Conservation (phyloP, 2,888 invertebrate genomes). For the Andrena flavipes region DNA sequence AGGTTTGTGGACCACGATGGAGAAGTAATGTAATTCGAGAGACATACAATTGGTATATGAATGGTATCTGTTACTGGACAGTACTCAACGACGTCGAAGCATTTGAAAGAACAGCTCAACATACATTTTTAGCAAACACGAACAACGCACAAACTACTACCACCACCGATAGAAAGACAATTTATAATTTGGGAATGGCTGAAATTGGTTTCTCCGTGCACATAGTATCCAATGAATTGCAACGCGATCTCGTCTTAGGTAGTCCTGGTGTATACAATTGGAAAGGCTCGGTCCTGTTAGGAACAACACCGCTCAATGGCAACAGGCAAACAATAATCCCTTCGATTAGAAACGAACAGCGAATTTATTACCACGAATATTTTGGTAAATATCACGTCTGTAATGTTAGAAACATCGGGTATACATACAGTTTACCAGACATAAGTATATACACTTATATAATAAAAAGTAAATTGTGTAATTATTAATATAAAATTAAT, state of each 20-base stretch:
- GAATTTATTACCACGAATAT: conserved; percentile 49
- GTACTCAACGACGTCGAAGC: conserved; percentile 6
- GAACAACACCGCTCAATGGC: neutral
- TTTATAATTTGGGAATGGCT: conserved; percentile 72
- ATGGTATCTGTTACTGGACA: conserved; percentile 79
- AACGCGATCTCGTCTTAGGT: conserved; percentile 75
- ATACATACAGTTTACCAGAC: no score
- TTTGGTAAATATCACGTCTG: conserved; percentile 70
- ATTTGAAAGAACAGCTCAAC: conserved; percentile 53
- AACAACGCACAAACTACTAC: neutral
- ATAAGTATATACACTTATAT: no score
- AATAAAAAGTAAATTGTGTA: neutral
- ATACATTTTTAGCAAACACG: conserved; percentile 20
- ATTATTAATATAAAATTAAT: neutral
- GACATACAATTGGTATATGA: conserved; percentile 65
- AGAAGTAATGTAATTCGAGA: conserved; percentile 61
- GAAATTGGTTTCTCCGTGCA: conserved; percentile 77
- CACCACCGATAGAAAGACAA: neutral
- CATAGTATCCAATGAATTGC: conserved; percentile 42
- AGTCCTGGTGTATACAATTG: conserved; percentile 81
- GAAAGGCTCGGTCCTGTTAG: conserved; percentile 74
- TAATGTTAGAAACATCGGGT: no score
- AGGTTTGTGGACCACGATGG: conserved; percentile 85
- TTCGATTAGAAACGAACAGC: neutral
- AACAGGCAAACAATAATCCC: conserved; percentile 24